Base-by-base conservation (phyloP, 2,797 vertebrate genomes). In the Taenioides sp. region DNA sequence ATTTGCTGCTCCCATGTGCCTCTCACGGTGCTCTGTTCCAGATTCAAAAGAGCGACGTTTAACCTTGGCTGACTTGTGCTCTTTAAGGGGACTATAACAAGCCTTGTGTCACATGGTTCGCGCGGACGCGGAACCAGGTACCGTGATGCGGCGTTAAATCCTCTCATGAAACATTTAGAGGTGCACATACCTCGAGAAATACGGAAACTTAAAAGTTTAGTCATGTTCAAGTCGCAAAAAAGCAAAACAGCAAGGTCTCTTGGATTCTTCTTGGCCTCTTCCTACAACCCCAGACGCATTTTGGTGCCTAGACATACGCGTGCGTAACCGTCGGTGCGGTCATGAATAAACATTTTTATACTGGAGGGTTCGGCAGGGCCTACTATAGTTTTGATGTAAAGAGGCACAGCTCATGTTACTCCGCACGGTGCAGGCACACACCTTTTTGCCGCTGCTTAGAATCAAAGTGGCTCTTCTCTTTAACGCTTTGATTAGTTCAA, bases 401-500 rank as follows among this genome's bases (percentile, higher is more conserved):
- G 65, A 73, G 22, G 68, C n/a, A 65, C 62, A 28, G 57, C 57
- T 27, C 57, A 17, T 9, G 28, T 18, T 10, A 14, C 20, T 40
- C 20, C 25, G 60, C 65, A 23, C 12, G 43, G 34, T 12, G 60
- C 59, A 55, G 64, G 34, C 57, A 40, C 61, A 60, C 67, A 77
- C 50, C 64, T 65, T 49, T 18, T n/a, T 80, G 80, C 78, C 78
- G 73, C 80, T 82, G 76, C 80, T 82, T 85, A 77, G 73, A 87
- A 87, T 88, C 83, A 86, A 91, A 90, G 86, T 89, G 84, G 79
- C 80, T 80, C 78, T 80, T 84, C 87, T 88, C 84, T 91, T 90
- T 87, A 92, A 90, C 76, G 88, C 89, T 91, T 92, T 80, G 87
- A 93, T 93, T 91, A 92, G 93, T 93, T 89, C 84, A 86, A 92